Conservation (phyloP, 37 sponge, comb jelly and placozoan species). For the Diacarnus erythraeanus region DNA sequence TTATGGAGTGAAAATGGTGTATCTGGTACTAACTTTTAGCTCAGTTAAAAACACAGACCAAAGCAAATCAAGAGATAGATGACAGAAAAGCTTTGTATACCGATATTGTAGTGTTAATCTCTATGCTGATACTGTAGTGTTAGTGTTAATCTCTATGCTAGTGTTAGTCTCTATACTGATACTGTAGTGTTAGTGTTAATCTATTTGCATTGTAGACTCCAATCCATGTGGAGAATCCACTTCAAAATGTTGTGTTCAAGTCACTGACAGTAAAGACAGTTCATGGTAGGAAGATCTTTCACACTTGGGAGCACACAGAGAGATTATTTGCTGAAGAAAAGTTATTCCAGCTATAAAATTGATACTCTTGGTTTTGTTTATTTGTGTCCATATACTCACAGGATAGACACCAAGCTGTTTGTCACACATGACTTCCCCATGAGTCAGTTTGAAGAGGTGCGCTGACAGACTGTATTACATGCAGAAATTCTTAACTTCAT, state of each 20-base stretch:
- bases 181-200: not conserved
- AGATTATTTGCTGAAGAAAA: constrained; percentile 31
- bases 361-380: not conserved
- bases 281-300: constrained; percentile 89
- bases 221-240: constrained; percentile 73
- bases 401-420: constrained; percentile 44
- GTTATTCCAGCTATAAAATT: constrained; percentile 1
- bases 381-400: constrained; percentile 5
- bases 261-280: constrained; percentile 82
- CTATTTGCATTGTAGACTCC: constrained; percentile 43
- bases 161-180: too few species aligned
- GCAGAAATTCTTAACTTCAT: not conserved
- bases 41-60: too few species aligned
- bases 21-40: too few species aligned
- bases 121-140: too few species aligned
- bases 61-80: too few species aligned
- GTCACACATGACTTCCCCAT: constrained; percentile 77
- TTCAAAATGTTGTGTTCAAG: constrained; percentile 71
- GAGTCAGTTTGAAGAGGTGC: constrained; percentile 77
- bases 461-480: not conserved
- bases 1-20: too few species aligned
- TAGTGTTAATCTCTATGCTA: too few species aligned
- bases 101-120: too few species aligned
- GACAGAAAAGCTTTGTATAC: too few species aligned
- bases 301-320: constrained; percentile 85